Percentiles rank a stretch among this genome's conserved stretches.
Evolutionary conservation across 2,113 vertebrate genomes (phyloP).

Genomic region (Paradisaea rubra): DNA sequence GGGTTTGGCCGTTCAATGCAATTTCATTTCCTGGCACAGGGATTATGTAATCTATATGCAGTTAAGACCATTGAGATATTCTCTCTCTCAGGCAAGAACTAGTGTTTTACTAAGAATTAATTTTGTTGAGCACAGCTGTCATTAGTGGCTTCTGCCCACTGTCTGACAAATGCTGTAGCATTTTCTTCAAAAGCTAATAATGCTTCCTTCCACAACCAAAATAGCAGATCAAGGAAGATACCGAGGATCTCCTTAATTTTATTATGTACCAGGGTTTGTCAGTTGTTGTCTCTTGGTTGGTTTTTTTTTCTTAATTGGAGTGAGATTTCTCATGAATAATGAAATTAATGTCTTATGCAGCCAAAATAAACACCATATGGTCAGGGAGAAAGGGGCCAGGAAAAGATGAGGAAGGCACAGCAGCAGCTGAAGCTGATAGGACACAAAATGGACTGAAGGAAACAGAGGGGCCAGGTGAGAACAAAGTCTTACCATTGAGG

Average conservation of each 20-base stretch:
- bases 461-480: not conserved
- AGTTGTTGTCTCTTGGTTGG: not conserved
- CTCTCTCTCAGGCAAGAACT: not conserved
- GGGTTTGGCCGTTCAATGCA: not conserved
- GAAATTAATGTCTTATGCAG: slow-evolving; percentile 40
- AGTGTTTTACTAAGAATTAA: not conserved
- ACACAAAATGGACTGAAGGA: not conserved
- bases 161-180: not conserved
- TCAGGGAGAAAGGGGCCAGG: slow-evolving; percentile 21
- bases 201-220: not conserved
- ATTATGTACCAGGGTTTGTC: not conserved
- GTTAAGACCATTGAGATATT: not conserved
- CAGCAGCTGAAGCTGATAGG: not conserved
- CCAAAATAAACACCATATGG: slow-evolving; percentile 48
- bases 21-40: not conserved
- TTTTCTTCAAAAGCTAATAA: not conserved
- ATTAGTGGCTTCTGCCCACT: slow-evolving; percentile 7
- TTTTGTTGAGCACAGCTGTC: not conserved
- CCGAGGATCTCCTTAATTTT: not conserved
- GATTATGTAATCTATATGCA: not conserved
- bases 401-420: slow-evolving; percentile 9
- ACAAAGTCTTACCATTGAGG: not conserved
- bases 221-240: not conserved
- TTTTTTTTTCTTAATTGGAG: not conserved
- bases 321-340: slow-evolving; percentile 23